These are phyloP conservation scores for Taphrorychus bicolor DNA, from an alignment of 2,888 invertebrate genomes.

Conservation along the genomic window DNA sequence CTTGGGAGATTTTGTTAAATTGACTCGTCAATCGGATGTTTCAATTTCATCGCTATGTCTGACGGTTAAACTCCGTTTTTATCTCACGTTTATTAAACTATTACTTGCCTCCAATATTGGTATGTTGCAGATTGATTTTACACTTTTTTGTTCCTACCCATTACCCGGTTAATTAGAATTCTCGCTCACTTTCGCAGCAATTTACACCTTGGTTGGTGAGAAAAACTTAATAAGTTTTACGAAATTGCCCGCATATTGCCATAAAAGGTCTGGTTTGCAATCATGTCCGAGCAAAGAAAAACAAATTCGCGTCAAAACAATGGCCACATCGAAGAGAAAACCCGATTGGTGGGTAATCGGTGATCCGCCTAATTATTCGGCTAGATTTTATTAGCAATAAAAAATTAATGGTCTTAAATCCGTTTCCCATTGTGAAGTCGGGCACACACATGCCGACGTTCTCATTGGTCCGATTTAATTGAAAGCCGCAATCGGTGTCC, in stretches of 20 bases:
- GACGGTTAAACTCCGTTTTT: not conserved
- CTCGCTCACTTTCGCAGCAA: not conserved
- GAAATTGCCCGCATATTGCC: not conserved
- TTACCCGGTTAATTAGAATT: not conserved
- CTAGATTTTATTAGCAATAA: constrained; percentile 1
- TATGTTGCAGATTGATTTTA: not conserved
- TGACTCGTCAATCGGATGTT: constrained; percentile 16
- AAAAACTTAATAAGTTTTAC: not conserved
- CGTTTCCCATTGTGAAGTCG: not conserved
- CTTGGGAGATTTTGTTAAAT: constrained; percentile 5
- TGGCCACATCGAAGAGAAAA: not conserved
- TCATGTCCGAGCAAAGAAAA: not conserved
- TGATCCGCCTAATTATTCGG: constrained; percentile 2
- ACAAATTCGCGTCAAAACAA: not conserved
- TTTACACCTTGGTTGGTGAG: not conserved
- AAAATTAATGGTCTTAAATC: not conserved
- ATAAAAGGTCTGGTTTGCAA: not conserved
- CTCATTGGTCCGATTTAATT: not conserved
- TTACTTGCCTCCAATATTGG: not conserved
- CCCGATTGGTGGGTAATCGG: not conserved
- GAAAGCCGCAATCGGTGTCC: not conserved
- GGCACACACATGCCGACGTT: not conserved
- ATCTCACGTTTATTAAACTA: constrained; percentile 1
- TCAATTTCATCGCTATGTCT: constrained; percentile 13
- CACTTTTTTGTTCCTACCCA: not conserved